phyloP scores from a whole-genome alignment of 2,797 vertebrate genomes.

The Fringilla coelebs region DNA sequence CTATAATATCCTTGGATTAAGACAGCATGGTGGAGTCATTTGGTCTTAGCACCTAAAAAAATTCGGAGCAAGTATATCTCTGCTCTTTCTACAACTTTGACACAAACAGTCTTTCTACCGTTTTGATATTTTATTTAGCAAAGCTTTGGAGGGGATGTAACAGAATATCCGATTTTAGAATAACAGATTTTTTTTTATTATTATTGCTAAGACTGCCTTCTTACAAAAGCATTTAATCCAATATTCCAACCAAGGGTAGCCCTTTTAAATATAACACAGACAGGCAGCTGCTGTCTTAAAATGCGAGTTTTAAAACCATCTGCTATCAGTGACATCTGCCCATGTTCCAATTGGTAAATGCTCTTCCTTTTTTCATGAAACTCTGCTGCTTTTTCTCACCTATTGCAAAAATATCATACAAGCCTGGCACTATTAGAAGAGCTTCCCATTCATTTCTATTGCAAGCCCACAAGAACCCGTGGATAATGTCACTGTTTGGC shows the following conservation, averaged over 20 bases:
- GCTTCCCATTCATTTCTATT: background rate
- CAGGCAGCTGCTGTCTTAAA: conserved; percentile 37
- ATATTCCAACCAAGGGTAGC: background rate
- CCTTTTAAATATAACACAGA: conserved; percentile 15
- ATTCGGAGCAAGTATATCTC: background rate
- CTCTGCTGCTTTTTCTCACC: background rate
- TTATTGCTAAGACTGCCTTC: background rate
- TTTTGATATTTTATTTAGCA: background rate
- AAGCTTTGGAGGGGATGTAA: background rate
- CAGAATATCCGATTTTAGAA: background rate
- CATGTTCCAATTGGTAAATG: background rate
- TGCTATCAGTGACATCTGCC: conserved; percentile 23
- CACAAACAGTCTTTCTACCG: background rate
- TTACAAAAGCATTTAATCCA: background rate
- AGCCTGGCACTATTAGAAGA: background rate
- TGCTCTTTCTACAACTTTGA: background rate
- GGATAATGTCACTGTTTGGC: conserved; percentile 33
- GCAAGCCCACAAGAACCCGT: background rate
- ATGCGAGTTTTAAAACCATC: background rate
- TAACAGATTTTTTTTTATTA: background rate
- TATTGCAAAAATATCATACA: conserved; percentile 26
- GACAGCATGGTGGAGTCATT: background rate
- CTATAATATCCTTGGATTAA: background rate
- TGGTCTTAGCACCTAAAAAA: background rate
- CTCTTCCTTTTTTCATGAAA: background rate